Conservation (phyloP, 2,113 vertebrate genomes). For the Notothenia rossii region DNA sequence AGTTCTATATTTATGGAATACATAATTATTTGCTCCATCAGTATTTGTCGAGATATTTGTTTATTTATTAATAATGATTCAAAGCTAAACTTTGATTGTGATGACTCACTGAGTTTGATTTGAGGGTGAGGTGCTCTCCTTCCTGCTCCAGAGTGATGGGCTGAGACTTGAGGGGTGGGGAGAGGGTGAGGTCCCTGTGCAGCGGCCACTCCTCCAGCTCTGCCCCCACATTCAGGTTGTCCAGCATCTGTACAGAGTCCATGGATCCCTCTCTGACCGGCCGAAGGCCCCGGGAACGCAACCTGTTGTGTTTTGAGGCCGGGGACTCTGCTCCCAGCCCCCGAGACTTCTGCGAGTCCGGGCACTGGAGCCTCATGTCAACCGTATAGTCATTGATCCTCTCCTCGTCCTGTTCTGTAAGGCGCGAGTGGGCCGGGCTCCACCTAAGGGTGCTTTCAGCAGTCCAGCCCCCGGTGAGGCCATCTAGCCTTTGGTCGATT, state of each 20-base stretch:
- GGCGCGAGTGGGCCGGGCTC: slow-evolving; percentile 88
- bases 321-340: slow-evolving; percentile 74
- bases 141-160: slow-evolving; percentile 94
- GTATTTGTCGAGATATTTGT: background rate
- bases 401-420: slow-evolving; percentile 91
- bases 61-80: background rate
- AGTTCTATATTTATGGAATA: background rate
- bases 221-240: slow-evolving; percentile 93
- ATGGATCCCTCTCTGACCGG: slow-evolving; percentile 85
- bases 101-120: slow-evolving; percentile 93
- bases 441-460: slow-evolving; percentile 89
- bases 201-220: slow-evolving; percentile 93
- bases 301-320: slow-evolving; percentile 87
- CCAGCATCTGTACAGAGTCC: slow-evolving; percentile 97
- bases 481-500: slow-evolving; percentile 87
- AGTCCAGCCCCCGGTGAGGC: slow-evolving; percentile 89
- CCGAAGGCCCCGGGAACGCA: slow-evolving; percentile 89
- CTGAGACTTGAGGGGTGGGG: slow-evolving; percentile 93
- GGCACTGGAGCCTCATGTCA: slow-evolving; percentile 92
- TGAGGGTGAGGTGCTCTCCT: slow-evolving; percentile 90
- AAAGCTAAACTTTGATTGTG: background rate
- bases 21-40: background rate
- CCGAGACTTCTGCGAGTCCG: slow-evolving; percentile 72
- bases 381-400: slow-evolving; percentile 92
- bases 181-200: slow-evolving; percentile 96